Evolutionary conservation across 2,797 vertebrate genomes (phyloP).

Genomic region (Catamblyrhynchus diadema): DNA sequence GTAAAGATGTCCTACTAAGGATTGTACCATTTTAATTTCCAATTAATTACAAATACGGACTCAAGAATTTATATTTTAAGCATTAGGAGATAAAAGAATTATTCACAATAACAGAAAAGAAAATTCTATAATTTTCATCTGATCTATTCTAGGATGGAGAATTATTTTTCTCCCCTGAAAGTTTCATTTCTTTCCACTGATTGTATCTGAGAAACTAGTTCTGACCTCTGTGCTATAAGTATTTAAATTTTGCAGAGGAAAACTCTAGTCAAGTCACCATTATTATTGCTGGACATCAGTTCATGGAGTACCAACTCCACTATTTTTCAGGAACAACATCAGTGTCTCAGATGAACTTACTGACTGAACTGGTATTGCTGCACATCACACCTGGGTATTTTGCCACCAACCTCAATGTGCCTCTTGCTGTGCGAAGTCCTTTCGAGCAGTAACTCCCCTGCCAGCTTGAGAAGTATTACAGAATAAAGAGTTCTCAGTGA

Average conservation of each 20-base stretch:
- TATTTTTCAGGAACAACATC: neutral
- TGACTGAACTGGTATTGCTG: neutral
- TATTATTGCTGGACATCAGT: neutral
- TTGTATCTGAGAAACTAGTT: neutral
- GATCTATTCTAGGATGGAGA: neutral
- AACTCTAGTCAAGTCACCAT: neutral
- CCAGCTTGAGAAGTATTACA: conserved; percentile 13
- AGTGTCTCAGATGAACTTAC: neutral
- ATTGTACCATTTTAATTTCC: neutral
- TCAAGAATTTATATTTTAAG: neutral
- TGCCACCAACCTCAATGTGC: conserved; percentile 28
- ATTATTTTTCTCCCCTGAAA: neutral
- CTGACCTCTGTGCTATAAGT: neutral
- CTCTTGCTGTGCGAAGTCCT: conserved; percentile 51
- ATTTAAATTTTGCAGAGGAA: neutral
- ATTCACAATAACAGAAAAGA: neutral
- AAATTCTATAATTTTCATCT: neutral
- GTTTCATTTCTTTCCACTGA: neutral
- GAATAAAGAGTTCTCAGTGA: conserved; percentile 38
- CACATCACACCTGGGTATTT: conserved; percentile 21
- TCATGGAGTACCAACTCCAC: neutral
- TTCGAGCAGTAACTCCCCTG: conserved; percentile 19
- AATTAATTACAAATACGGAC: neutral
- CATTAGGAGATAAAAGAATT: neutral
- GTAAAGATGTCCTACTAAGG: neutral